These are phyloP conservation scores for Lamellibrachia columna DNA, from an alignment of 2,888 invertebrate genomes.

Conservation along the genomic window DNA sequence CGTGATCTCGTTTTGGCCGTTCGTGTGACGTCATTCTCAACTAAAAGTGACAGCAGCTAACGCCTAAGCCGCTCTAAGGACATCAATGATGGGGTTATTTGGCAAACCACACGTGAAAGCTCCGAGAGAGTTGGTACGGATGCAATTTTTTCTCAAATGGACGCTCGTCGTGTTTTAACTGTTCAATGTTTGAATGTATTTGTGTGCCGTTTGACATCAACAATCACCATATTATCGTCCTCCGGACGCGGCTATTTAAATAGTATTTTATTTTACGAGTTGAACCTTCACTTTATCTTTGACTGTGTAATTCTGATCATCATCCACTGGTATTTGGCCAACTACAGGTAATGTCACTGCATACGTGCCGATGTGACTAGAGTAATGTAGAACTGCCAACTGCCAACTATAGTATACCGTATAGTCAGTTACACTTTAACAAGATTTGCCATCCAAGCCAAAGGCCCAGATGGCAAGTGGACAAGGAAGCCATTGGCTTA, in stretches of 20 bases:
- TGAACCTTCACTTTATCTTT: not conserved
- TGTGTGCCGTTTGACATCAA: not conserved
- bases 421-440: no score
- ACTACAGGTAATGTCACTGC: not conserved
- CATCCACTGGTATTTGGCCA: not conserved
- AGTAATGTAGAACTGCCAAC: not conserved
- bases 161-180: not conserved
- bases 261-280: not conserved
- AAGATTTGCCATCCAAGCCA: no score
- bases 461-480: no score
- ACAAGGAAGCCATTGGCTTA: no score
- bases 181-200: slow-evolving; percentile 7
- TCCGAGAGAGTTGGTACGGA: slow-evolving; percentile 39
- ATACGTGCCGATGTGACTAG: not conserved
- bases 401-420: not conserved
- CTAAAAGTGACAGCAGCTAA: not conserved
- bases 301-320: not conserved
- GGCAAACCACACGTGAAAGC: slow-evolving; percentile 36
- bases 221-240: slow-evolving; percentile 6
- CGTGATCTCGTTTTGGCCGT: not conserved
- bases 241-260: not conserved
- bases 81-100: slow-evolving; percentile 37
- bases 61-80: not conserved
- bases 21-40: slow-evolving; percentile 4
- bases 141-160: not conserved